These are phyloP conservation scores for Acipenser ruthenus DNA, from an alignment of 2,797 vertebrate genomes.

Conservation along the genomic window DNA sequence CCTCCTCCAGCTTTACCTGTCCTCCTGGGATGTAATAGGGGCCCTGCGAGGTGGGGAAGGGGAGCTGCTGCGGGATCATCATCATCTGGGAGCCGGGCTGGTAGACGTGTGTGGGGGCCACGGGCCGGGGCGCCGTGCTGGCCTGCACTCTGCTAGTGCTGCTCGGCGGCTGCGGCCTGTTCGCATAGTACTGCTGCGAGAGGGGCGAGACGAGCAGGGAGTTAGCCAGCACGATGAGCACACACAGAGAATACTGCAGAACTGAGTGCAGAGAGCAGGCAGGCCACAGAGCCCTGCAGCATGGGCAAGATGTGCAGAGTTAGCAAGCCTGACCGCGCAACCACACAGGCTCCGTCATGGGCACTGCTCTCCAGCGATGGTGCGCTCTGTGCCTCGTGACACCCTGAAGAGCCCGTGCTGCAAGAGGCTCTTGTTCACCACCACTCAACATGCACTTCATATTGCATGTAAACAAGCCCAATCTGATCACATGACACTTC, in stretches of 20 bases:
- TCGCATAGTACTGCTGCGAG: constrained; percentile 79
- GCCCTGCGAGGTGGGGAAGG: constrained; percentile 81
- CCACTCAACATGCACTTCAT: too few species aligned
- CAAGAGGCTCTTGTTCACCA: too few species aligned
- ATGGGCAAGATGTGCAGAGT: too few species aligned
- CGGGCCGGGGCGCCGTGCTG: constrained; percentile 73
- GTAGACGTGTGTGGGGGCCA: constrained; percentile 86
- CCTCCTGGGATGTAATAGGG: constrained; percentile 80
- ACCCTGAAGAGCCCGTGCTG: too few species aligned
- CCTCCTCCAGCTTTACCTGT: constrained; percentile 66
- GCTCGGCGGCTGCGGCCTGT: constrained; percentile 74
- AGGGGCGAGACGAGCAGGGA: constrained; percentile 18
- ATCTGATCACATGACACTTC: too few species aligned
- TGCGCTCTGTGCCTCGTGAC: too few species aligned
- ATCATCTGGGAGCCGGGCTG: constrained; percentile 87
- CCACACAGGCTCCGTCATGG: too few species aligned
- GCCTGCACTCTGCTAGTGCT: constrained; percentile 75
- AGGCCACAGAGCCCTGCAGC: constrained; percentile 9
- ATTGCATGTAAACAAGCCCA: too few species aligned
- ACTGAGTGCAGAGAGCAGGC: constrained; percentile 14
- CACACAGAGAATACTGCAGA: background rate
- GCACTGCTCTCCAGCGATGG: too few species aligned
- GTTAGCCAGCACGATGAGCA: background rate
- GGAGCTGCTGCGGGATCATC: constrained; percentile 89
- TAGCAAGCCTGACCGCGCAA: too few species aligned